Percentiles rank a stretch among this genome's conserved stretches.
phyloP scores from a whole-genome alignment of 2,113 vertebrate genomes.

The Scytalopus superciliaris region DNA sequence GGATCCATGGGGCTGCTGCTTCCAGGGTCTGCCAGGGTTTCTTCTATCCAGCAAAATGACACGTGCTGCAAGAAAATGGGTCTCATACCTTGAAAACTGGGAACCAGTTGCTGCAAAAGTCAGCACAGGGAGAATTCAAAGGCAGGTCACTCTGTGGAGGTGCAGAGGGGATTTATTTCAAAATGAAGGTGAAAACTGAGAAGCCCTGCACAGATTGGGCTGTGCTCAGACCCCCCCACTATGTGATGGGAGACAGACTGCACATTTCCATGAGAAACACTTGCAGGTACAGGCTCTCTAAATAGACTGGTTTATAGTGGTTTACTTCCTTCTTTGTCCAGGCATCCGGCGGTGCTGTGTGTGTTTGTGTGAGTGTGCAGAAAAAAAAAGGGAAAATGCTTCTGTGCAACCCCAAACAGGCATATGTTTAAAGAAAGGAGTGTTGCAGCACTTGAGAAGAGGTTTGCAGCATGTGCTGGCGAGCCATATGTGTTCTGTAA shows the following conservation, averaged over 20 bases:
- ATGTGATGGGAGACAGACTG: not conserved
- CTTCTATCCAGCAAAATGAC: not conserved
- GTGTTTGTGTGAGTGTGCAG: not conserved
- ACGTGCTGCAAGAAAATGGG: rapidly evolving
- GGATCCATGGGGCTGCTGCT: not conserved
- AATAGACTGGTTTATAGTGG: not conserved
- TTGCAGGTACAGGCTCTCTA: not conserved
- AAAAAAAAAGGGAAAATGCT: not conserved
- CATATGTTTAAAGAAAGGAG: not conserved
- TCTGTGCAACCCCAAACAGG: not conserved
- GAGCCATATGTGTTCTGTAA: not conserved
- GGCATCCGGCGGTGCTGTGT: rapidly evolving
- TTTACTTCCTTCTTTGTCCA: not conserved
- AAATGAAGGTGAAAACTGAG: not conserved
- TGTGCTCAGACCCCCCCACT: not conserved
- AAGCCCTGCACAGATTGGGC: not conserved
- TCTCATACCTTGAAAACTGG: not conserved
- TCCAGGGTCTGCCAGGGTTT: not conserved
- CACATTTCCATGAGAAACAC: not conserved
- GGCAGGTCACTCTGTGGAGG: not conserved
- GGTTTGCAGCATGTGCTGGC: not conserved
- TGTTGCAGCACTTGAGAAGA: not conserved
- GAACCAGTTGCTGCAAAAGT: not conserved
- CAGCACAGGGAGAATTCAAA: rapidly evolving
- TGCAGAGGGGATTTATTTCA: not conserved